Conservation (phyloP, 53 echinoderm and acorn worm species). For the Paelopatides confundens region DNA sequence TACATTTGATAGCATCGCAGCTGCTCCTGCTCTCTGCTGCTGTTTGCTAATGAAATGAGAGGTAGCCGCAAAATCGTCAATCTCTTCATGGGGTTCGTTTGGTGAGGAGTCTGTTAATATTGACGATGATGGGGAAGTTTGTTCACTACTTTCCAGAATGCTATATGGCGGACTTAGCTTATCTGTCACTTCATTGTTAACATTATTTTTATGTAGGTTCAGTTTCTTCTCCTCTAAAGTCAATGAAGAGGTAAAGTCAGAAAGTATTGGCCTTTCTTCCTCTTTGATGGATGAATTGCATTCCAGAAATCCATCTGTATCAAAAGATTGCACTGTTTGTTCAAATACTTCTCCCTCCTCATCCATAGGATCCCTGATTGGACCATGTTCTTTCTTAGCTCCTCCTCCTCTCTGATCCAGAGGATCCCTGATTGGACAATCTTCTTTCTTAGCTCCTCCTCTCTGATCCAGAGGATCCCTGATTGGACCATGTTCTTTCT, state of each 20-base stretch:
- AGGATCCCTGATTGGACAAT: no score
- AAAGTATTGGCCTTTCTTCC: conserved; percentile 26
- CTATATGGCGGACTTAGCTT: conserved; percentile 36
- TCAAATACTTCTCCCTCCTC: background rate
- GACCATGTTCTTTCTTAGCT: no score
- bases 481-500: no score
- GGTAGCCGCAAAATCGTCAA: background rate
- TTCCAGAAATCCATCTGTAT: conserved; percentile 3
- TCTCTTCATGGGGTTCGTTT: conserved; percentile 7
- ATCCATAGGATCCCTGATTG: background rate
- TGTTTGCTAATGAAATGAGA: background rate
- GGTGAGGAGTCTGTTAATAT: conserved; percentile 26
- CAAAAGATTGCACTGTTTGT: background rate
- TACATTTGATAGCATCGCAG: conserved; percentile 59
- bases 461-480: no score
- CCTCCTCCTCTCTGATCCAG: no score
- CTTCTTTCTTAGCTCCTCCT: no score
- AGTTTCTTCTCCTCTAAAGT: background rate
- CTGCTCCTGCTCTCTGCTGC: conserved; percentile 35
- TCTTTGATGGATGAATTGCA: conserved; percentile 33
- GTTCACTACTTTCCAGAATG: conserved; percentile 29
- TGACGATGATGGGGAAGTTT: conserved; percentile 25
- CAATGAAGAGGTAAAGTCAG: conserved; percentile 12
- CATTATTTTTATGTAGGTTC: background rate
- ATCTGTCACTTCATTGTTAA: background rate